Evolutionary conservation across 2,113 vertebrate genomes (phyloP).

Genomic region (Copsychus sechellarum): DNA sequence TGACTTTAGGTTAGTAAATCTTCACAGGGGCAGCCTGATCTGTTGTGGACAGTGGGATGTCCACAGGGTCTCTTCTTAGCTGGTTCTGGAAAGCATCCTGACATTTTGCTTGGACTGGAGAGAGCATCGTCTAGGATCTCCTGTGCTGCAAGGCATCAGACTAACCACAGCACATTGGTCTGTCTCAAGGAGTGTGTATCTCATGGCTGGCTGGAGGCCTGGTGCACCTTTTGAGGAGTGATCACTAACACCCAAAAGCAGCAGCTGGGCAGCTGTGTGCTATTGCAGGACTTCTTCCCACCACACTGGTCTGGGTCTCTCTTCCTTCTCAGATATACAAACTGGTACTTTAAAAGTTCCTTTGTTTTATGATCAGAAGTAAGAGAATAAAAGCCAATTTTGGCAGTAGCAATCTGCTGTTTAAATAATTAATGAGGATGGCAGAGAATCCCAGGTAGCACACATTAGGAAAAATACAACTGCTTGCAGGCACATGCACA

Average conservation of each 20-base stretch:
- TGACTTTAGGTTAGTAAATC: background rate
- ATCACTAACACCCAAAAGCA: background rate
- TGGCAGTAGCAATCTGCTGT: background rate
- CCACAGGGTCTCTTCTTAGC: background rate
- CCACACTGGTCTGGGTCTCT: fast-evolving
- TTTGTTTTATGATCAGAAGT: background rate
- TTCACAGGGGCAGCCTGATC: background rate
- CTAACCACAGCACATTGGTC: fast-evolving
- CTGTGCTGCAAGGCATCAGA: background rate
- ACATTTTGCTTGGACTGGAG: background rate
- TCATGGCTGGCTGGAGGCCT: background rate
- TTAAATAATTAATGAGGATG: background rate
- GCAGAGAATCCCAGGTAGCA: background rate
- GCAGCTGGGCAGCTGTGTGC: background rate
- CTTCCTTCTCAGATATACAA: background rate
- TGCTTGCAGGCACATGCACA: background rate
- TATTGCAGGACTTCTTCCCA: background rate
- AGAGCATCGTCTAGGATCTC: background rate
- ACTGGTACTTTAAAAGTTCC: background rate
- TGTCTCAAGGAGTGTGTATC: background rate
- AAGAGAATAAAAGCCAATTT: background rate
- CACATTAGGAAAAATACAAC: background rate
- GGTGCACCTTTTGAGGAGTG: background rate
- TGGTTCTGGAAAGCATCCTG: background rate
- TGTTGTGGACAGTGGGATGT: background rate